A percentile compares a stretch with the other conserved stretches of the same genome.
Evolutionary conservation across 2,888 invertebrate species (phyloP).

Genomic region (Melanargia galathea): DNA sequence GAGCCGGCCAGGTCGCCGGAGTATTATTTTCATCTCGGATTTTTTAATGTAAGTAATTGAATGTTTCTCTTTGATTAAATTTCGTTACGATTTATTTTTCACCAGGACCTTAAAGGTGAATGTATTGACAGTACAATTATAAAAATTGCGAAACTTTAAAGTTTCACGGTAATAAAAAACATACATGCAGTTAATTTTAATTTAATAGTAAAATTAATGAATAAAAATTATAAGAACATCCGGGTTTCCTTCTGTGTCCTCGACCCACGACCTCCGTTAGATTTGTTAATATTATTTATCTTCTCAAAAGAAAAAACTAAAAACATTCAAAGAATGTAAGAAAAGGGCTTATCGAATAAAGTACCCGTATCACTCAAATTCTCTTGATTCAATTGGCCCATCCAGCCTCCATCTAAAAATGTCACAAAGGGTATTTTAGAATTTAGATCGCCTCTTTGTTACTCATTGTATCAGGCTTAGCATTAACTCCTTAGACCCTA

Average conservation of each 20-base stretch:
- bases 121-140: no score
- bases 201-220: no score
- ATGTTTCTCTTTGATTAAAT: background rate
- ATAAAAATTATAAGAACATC: no score
- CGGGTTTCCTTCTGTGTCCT: no score
- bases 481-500: no score
- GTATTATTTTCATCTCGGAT: background rate
- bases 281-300: no score
- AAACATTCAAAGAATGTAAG: background rate
- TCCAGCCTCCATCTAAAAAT: constrained; percentile 1
- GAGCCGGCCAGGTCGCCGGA: constrained; percentile 8
- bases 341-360: constrained; percentile 1
- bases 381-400: constrained; percentile 24
- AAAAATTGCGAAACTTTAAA: no score
- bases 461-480: background rate
- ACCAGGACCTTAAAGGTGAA: no score
- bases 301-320: no score
- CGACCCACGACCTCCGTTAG: no score
- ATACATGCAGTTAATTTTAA: no score
- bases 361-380: constrained; percentile 22
- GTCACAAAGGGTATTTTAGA: constrained; percentile 25
- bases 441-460: constrained; percentile 27
- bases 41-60: constrained; percentile 1
- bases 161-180: no score
- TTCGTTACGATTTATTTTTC: background rate